phyloP scores from a whole-genome alignment of 2,113 vertebrate genomes.

The Actenoides lindsayi region DNA sequence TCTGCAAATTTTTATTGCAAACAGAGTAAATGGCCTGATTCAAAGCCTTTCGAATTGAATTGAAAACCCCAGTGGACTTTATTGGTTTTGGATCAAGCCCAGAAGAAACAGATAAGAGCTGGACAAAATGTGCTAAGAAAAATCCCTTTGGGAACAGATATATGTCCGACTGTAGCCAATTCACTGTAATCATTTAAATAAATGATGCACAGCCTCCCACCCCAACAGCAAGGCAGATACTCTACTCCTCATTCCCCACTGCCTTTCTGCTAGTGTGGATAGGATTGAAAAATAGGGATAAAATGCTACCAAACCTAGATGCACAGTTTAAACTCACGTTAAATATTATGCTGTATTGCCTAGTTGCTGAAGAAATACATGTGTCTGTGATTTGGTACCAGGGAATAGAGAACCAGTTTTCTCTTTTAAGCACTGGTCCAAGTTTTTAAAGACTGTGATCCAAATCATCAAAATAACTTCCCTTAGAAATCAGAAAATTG shows the following conservation, averaged over 20 bases:
- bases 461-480: background rate
- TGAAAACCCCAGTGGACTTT: slow-evolving; percentile 6
- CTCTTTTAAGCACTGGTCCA: background rate
- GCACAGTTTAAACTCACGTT: background rate
- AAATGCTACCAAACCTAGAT: background rate
- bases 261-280: background rate
- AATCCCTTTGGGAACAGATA: background rate
- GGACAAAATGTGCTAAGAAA: background rate
- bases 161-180: background rate
- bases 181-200: background rate
- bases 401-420: background rate
- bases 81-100: slow-evolving; percentile 34
- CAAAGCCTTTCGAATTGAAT: background rate
- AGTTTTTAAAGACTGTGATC: background rate
- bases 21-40: background rate
- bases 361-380: background rate
- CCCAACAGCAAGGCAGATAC: background rate
- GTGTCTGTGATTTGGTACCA: background rate
- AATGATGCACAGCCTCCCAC: background rate
- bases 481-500: background rate
- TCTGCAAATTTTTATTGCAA: background rate
- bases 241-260: background rate
- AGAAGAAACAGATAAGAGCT: slow-evolving; percentile 33
- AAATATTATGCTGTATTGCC: background rate
- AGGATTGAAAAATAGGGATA: background rate